Conservation (phyloP, 2,888 invertebrate genomes). For the Spisula subtruncata region DNA sequence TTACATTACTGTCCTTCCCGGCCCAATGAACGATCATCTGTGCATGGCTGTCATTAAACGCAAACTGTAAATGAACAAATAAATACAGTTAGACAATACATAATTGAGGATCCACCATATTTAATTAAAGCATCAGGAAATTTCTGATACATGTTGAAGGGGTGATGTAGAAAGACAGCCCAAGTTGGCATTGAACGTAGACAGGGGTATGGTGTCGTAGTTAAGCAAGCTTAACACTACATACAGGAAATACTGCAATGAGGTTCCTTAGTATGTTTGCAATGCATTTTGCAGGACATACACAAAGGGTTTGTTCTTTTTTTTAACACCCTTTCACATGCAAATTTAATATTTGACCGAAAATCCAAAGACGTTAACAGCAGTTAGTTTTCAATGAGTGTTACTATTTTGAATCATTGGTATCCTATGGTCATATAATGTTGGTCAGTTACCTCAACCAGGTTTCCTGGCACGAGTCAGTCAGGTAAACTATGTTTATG, state of each 20-base stretch:
- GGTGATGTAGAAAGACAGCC: not conserved
- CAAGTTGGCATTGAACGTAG: not conserved
- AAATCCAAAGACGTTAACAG: too few species aligned
- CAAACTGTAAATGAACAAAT: conserved; percentile 90
- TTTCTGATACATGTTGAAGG: not conserved
- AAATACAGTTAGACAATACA: conserved; percentile 37
- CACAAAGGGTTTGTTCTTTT: not conserved
- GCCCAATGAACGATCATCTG: conserved; percentile 97
- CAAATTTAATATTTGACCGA: too few species aligned
- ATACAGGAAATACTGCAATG: not conserved
- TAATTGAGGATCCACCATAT: not conserved
- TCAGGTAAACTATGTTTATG: too few species aligned
- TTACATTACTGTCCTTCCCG: conserved; percentile 94
- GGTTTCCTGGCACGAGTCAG: too few species aligned
- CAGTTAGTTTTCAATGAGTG: too few species aligned
- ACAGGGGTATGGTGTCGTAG: too few species aligned
- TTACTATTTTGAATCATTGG: too few species aligned
- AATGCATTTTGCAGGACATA: not conserved
- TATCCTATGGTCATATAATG: too few species aligned
- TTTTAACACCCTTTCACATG: too few species aligned
- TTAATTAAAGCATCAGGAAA: not conserved
- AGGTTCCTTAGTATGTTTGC: not conserved
- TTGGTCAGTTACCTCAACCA: too few species aligned
- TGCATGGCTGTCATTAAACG: conserved; percentile 95
- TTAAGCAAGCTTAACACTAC: too few species aligned